Evolutionary conservation across 2,888 invertebrate genomes (phyloP), one percentile per base, ranked within the genome.

Genomic region (Drosophila differens): DNA sequence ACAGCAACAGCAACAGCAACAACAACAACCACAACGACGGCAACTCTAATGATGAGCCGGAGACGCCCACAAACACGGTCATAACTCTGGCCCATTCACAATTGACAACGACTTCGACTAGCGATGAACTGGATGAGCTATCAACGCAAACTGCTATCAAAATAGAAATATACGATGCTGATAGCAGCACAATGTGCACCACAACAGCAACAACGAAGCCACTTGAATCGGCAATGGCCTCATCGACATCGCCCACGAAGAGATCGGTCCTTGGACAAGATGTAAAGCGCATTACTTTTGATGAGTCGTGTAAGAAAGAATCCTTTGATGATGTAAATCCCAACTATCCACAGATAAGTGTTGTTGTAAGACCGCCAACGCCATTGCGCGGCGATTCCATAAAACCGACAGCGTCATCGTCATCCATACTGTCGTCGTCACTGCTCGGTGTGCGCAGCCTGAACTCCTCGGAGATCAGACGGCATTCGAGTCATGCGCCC

Each of bases 341-440:
- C 71, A 92, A 92, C 91, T 92, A 92, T 93, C 96, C 96, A 76
- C 95, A 95, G 94, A 96, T 96, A 70, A 95, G 95, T 92, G 96
- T 96, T 49, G 95, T 96, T 58, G 96, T 96, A 49, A 96, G 96
- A 91, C 96, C 96, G 76, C 96, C 96, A 52, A 96, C 96, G 64
- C 96, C 96, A 55, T 95, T 96, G 72, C 94, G 95, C 87, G 95
- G 95, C 81, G 95, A 96, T 82, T 94, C 94, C 73, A 79, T 92
- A 57, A 94, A 94, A 86, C 94, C 94, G 73, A 93, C 94, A 76
- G 82, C 94, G 47, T 60, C 76, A 37, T 66, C 76, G 54, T 68
- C 91, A 68, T 67, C 83, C 74, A 94, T 94, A 76, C 93, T 74
- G 94, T 94, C 89, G 58, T 85, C 86, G 53, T 79, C 79, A 70